phyloP scores from a whole-genome alignment of 2,797 vertebrate genomes.

The Sebastes nivosus region DNA sequence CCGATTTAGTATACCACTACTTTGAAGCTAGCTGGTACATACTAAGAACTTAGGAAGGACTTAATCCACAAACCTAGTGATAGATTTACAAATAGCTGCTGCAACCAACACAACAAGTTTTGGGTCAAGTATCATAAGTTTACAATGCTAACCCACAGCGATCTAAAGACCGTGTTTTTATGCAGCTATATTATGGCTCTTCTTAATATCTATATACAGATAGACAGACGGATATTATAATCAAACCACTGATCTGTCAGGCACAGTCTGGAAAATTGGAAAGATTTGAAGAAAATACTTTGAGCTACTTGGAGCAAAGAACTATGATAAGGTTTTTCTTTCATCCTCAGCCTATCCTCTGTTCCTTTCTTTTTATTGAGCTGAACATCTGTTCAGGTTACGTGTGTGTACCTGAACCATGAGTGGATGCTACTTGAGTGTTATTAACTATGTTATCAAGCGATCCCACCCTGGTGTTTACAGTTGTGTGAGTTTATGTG shows the following conservation, averaged over 20 bases:
- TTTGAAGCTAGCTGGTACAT: neutral
- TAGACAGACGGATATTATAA: neutral
- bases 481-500: neutral
- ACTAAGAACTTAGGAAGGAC: neutral
- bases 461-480: neutral
- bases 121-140: no score
- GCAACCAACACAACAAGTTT: no score
- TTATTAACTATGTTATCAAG: slow-evolving; percentile 6
- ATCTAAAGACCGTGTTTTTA: neutral
- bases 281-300: slow-evolving; percentile 16
- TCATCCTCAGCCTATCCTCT: slow-evolving; percentile 27
- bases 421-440: neutral
- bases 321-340: slow-evolving; percentile 25
- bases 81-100: no score
- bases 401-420: slow-evolving; percentile 33
- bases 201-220: neutral
- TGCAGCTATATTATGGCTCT: neutral
- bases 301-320: neutral
- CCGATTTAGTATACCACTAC: neutral
- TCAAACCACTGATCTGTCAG: neutral
- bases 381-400: slow-evolving; percentile 43
- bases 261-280: slow-evolving; percentile 16
- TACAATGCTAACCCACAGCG: neutral
- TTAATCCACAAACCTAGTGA: neutral
- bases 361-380: neutral